Conservation (phyloP, 2,113 vertebrate species). For the Bostrychus sinensis region DNA sequence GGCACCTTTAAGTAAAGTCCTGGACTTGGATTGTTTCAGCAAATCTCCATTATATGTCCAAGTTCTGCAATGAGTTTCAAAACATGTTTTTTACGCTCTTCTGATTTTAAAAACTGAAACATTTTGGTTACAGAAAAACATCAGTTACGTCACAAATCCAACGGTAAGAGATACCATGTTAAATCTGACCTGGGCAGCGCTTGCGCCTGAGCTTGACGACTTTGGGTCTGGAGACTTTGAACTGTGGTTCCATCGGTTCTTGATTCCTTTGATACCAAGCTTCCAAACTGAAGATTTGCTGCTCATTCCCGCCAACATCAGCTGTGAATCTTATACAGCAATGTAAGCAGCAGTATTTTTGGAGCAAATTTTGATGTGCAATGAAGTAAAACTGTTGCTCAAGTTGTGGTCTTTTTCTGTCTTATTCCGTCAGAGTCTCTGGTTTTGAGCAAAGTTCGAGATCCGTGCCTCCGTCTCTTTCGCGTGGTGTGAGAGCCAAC, state of each 20-base stretch:
- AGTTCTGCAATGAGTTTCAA: too few relatives aligned
- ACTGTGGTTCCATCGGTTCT: constrained; percentile 56
- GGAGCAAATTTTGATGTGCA: neutral
- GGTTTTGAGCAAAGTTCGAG: constrained; percentile 15
- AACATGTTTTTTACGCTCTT: too few relatives aligned
- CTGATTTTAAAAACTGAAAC: too few relatives aligned
- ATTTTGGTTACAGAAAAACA: too few relatives aligned
- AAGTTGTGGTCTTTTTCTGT: neutral
- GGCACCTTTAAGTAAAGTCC: too few relatives aligned
- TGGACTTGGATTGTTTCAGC: too few relatives aligned
- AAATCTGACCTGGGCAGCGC: constrained; percentile 52
- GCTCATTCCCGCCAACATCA: constrained; percentile 57
- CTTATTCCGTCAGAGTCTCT: constrained; percentile 16
- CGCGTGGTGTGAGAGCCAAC: constrained; percentile 6
- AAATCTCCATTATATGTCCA: too few relatives aligned
- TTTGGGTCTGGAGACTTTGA: constrained; percentile 39
- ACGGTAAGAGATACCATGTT: constrained; percentile 29
- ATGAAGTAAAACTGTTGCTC: constrained; percentile 1
- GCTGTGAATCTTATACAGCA: constrained; percentile 43
- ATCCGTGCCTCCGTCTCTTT: constrained; percentile 13
- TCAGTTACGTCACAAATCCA: constrained; percentile 12
- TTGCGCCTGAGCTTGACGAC: constrained; percentile 32
- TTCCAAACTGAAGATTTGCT: constrained; percentile 33
- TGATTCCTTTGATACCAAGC: constrained; percentile 44
- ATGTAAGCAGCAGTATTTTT: constrained; percentile 43